phyloP scores from a whole-genome alignment of 2,113 vertebrate species.

The Sialia sialis region DNA sequence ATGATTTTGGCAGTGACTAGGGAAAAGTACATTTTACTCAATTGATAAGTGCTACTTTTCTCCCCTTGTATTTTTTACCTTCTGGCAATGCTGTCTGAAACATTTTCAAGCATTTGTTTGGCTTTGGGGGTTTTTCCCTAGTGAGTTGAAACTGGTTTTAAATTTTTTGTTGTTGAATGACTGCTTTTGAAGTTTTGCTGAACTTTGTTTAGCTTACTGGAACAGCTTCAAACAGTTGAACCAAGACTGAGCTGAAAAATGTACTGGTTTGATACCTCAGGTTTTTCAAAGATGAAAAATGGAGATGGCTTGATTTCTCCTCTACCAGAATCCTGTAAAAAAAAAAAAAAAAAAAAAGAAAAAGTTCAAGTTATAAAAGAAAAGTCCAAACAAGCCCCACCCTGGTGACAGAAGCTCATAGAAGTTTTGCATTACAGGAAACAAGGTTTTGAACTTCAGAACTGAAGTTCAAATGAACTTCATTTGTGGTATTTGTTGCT shows the following conservation, averaged over 20 bases:
- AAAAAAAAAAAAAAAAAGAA: background rate
- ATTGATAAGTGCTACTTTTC: background rate
- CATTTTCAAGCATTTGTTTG: background rate
- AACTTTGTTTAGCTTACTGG: background rate
- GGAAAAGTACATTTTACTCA: background rate
- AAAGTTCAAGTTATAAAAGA: background rate
- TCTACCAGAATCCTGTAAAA: background rate
- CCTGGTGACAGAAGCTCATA: background rate
- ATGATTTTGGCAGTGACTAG: background rate
- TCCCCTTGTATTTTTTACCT: background rate
- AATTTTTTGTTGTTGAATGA: background rate
- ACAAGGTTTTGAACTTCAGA: background rate
- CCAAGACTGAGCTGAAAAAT: background rate
- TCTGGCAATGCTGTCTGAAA: slow-evolving; percentile 1
- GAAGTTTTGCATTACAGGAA: background rate
- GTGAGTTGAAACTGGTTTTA: background rate
- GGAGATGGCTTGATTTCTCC: background rate
- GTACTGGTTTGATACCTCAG: background rate
- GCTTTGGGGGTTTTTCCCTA: background rate
- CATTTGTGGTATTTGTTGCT: background rate
- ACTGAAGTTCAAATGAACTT: background rate
- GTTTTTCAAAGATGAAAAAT: background rate
- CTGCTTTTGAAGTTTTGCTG: background rate
- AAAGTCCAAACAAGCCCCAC: background rate
- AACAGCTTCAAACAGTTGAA: background rate